Evolutionary conservation across 2,113 vertebrate species (phyloP).

Genomic region (Triplophysa siluroides): DNA sequence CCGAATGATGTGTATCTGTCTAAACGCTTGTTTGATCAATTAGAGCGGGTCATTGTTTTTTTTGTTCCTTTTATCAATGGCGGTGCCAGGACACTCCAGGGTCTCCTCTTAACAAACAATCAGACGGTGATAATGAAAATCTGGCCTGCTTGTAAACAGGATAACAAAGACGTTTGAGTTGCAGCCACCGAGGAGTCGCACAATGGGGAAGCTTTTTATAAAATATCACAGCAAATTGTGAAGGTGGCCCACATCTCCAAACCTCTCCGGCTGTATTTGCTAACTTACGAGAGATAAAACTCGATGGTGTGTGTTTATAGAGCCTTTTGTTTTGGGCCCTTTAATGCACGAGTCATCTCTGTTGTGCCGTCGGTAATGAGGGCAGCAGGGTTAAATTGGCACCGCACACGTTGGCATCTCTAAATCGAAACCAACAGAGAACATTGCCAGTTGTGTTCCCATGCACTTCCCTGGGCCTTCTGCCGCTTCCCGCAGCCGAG

Average conservation of each 20-base stretch:
- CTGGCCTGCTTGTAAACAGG: slow-evolving; percentile 33
- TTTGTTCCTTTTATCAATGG: slow-evolving; percentile 34
- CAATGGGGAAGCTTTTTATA: neutral
- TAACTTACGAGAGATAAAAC: slow-evolving; percentile 2
- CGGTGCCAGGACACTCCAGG: slow-evolving; percentile 19
- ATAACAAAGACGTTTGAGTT: slow-evolving; percentile 32
- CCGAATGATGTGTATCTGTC: slow-evolving; percentile 8
- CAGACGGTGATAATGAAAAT: slow-evolving; percentile 40
- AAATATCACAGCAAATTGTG: neutral
- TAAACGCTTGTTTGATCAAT: slow-evolving; percentile 42
- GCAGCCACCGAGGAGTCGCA: neutral
- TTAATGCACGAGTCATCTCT: neutral
- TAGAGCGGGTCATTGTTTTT: slow-evolving; percentile 44
- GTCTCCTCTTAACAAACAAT: slow-evolving; percentile 41
- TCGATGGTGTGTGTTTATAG: too few species aligned
- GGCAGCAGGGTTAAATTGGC: slow-evolving; percentile 37
- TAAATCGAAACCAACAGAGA: slow-evolving; percentile 31
- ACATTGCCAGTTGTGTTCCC: slow-evolving; percentile 35
- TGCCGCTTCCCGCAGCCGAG: slow-evolving; percentile 6
- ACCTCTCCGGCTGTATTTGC: neutral
- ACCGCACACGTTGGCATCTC: slow-evolving; percentile 30
- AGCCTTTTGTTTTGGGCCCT: neutral
- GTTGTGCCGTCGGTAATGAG: slow-evolving; percentile 19
- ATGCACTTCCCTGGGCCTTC: slow-evolving; percentile 28
- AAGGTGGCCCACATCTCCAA: neutral